These are phyloP conservation scores for Lysiphlebus fabarum DNA, from an alignment of 1,140 invertebrate species.

Conservation along the genomic window DNA sequence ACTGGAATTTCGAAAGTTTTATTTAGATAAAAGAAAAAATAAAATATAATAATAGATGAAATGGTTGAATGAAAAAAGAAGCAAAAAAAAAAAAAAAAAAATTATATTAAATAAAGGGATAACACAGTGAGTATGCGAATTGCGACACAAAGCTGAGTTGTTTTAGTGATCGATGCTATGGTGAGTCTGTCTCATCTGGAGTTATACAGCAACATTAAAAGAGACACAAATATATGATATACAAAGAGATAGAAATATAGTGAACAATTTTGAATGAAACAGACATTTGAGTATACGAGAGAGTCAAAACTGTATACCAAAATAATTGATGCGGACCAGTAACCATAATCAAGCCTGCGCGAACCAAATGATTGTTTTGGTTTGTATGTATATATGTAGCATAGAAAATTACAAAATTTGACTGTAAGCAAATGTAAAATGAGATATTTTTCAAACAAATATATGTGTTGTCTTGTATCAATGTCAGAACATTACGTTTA, in stretches of 20 bases:
- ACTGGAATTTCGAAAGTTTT: no score
- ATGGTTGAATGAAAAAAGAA: neutral
- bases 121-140: constrained; percentile 17
- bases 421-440: no score
- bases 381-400: no score
- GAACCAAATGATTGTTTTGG: constrained; percentile 6
- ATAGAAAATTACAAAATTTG: no score
- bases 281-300: constrained; percentile 22
- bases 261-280: neutral
- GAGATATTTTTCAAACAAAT: no score
- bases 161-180: constrained; percentile 17
- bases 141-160: constrained; percentile 17
- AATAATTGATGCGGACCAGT: constrained; percentile 27
- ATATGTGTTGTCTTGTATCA: no score
- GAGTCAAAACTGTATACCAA: constrained; percentile 18
- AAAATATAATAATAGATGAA: no score
- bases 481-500: no score
- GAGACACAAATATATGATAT: no score
- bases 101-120: constrained; percentile 10
- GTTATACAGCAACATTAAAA: neutral
- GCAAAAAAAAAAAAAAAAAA: neutral
- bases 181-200: neutral
- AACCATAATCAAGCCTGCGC: constrained; percentile 24
- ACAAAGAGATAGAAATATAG: neutral
- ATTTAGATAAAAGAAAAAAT: no score